Conservation (phyloP, 2,113 vertebrate genomes). For the Ranitomeya variabilis region DNA sequence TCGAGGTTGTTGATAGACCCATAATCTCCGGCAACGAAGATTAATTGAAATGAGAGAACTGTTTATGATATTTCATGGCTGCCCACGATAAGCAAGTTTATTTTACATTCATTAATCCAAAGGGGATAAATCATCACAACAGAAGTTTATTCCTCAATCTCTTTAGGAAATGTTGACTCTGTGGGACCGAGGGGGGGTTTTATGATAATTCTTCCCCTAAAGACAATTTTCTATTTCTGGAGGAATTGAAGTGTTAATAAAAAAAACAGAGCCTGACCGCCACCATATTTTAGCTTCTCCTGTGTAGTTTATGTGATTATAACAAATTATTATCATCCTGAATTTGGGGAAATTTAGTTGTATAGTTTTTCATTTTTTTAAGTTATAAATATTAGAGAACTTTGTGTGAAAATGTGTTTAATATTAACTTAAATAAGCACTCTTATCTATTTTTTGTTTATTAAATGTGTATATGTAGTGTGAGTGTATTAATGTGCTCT, state of each 20-base stretch:
- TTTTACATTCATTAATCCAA: slow-evolving; percentile 54
- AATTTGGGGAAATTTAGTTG: neutral
- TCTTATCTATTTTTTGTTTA: too few species aligned
- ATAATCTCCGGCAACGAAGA: slow-evolving; percentile 48
- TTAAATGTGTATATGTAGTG: too few species aligned
- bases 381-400: neutral
- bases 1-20: slow-evolving; percentile 54
- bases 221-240: neutral
- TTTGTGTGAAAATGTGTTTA: neutral
- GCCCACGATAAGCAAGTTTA: slow-evolving; percentile 52
- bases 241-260: slow-evolving; percentile 12
- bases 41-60: slow-evolving; percentile 50
- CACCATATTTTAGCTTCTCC: neutral
- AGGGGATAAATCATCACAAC: slow-evolving; percentile 53
- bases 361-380: neutral
- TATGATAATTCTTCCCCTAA: neutral
- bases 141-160: slow-evolving; percentile 52
- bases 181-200: slow-evolving; percentile 7
- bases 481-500: too few species aligned
- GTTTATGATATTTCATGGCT: slow-evolving; percentile 57
- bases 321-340: neutral
- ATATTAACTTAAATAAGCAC: neutral
- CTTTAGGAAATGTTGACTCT: slow-evolving; percentile 53
- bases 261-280: neutral
- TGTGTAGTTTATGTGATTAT: neutral